A percentile compares a stretch with the other conserved stretches of the same genome.
phyloP scores from a whole-genome alignment of 2,113 vertebrate species.

The Paratilapia polleni region DNA sequence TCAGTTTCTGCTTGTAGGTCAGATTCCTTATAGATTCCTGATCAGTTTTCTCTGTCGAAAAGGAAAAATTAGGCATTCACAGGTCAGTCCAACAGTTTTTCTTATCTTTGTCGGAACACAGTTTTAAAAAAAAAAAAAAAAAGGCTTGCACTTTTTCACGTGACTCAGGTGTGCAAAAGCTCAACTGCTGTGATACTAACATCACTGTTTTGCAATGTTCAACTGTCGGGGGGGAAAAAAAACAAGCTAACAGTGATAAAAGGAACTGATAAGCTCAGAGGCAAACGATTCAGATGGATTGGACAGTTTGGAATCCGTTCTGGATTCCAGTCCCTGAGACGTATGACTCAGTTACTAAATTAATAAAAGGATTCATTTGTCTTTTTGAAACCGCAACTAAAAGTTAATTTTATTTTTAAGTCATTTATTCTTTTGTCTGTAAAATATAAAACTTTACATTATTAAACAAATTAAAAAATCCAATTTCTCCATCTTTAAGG shows the following conservation, averaged over 20 bases:
- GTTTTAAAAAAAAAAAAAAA: too few species aligned
- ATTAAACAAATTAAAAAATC: background rate
- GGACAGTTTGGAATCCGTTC: background rate
- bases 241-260: background rate
- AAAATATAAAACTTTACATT: background rate
- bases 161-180: background rate
- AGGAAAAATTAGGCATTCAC: background rate
- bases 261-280: background rate
- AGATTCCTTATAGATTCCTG: too few species aligned
- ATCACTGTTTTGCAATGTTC: background rate
- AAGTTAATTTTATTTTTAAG: background rate
- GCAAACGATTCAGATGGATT: background rate
- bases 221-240: background rate
- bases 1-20: background rate
- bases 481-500: rapidly evolving
- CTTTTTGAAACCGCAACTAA: background rate
- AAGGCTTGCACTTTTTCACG: background rate
- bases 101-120: background rate
- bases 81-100: background rate
- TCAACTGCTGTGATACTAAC: background rate
- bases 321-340: background rate
- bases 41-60: background rate
- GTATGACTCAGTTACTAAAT: background rate
- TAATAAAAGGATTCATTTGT: background rate
- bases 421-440: background rate